Evolutionary conservation across 1,140 invertebrate genomes (phyloP).

Genomic region (Wasmannia auropunctata): DNA sequence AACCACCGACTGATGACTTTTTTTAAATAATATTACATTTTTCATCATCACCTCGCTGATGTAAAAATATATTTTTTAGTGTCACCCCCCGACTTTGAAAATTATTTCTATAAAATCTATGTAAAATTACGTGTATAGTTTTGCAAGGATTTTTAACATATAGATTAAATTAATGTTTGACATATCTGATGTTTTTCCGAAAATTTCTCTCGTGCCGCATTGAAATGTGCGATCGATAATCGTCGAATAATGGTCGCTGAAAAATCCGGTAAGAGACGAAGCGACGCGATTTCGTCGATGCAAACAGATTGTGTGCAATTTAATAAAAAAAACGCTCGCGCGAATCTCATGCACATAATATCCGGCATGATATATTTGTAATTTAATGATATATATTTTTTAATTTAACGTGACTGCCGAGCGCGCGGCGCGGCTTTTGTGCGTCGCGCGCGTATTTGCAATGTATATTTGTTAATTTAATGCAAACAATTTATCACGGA

Average conservation of each 20-base stretch:
- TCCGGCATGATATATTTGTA: constrained; percentile 48
- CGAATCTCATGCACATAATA: constrained; percentile 54
- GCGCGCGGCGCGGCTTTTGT: constrained; percentile 41
- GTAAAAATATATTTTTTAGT: constrained; percentile 40
- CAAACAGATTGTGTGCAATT: constrained; percentile 56
- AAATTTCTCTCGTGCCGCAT: constrained; percentile 44
- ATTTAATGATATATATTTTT: constrained; percentile 62
- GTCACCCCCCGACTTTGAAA: constrained; percentile 21
- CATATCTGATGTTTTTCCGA: constrained; percentile 50
- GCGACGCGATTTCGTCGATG: constrained; percentile 42
- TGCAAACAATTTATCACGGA: constrained; percentile 57
- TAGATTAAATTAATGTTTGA: constrained; percentile 57
- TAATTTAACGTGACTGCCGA: constrained; percentile 46
- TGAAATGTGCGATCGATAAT: constrained; percentile 52
- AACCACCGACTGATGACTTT: constrained; percentile 16
- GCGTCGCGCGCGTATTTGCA: constrained; percentile 50
- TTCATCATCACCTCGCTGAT: constrained; percentile 35
- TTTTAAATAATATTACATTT: constrained; percentile 34
- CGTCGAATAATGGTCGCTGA: constrained; percentile 55
- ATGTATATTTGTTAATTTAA: constrained; percentile 61
- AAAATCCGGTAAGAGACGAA: constrained; percentile 51
- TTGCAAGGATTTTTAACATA: constrained; percentile 51
- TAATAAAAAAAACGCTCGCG: constrained; percentile 49
- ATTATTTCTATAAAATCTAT: constrained; percentile 52
- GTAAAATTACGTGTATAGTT: constrained; percentile 35